These are phyloP conservation scores for Eidolon helvum DNA, from an alignment of 2,113 vertebrate species.

Conservation along the genomic window DNA sequence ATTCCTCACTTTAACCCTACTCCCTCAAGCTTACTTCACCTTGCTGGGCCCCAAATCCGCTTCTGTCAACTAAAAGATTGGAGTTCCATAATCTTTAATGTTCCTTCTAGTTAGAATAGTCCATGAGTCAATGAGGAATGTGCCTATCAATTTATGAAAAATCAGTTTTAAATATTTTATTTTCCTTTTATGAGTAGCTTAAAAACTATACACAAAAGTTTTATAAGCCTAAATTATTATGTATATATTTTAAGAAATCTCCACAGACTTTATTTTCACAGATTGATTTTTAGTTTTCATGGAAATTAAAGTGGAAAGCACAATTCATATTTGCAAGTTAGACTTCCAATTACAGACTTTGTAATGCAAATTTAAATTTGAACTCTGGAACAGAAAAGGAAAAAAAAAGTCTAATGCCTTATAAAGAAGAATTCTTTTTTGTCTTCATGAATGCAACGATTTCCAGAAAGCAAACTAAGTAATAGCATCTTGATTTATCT, in stretches of 20 bases:
- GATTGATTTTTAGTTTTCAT: constrained; percentile 51
- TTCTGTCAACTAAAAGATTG: background rate
- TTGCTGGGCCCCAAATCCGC: background rate
- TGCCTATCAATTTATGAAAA: background rate
- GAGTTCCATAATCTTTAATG: background rate
- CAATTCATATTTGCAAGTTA: constrained; percentile 45
- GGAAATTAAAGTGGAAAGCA: constrained; percentile 42
- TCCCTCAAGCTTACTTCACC: background rate
- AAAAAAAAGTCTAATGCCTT: background rate
- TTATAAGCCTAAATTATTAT: background rate
- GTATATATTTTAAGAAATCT: constrained; percentile 6
- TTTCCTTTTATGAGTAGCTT: background rate
- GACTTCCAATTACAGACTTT: constrained; percentile 49
- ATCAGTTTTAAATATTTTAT: background rate
- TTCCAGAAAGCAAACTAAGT: background rate
- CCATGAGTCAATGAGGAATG: background rate
- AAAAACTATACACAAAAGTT: constrained; percentile 13
- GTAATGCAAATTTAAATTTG: constrained; percentile 59
- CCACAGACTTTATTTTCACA: constrained; percentile 10
- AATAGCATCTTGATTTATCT: background rate
- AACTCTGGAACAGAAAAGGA: background rate
- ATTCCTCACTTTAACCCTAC: background rate
- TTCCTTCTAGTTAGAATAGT: background rate
- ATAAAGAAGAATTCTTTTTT: background rate
- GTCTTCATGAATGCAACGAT: background rate